These are phyloP conservation scores for Ginglymostoma cirratum DNA, from an alignment of 2,113 vertebrate species.

Conservation along the genomic window DNA sequence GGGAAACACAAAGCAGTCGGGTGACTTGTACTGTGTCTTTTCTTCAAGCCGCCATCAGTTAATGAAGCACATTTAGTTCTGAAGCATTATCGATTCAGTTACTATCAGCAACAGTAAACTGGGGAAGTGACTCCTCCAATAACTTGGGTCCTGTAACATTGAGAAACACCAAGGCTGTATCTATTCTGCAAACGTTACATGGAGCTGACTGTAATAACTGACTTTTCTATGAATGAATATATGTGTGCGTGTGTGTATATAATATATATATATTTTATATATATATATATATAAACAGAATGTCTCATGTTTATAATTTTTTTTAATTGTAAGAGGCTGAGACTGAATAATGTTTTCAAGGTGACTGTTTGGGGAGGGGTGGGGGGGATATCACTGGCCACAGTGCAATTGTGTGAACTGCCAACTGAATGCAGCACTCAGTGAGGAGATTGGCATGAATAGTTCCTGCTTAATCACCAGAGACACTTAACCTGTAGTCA, in stretches of 20 bases:
- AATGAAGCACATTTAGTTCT: slow-evolving; percentile 44
- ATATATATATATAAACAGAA: slow-evolving; percentile 53
- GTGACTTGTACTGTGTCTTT: slow-evolving; percentile 53
- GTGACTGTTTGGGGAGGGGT: slow-evolving; percentile 40
- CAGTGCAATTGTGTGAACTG: slow-evolving; percentile 41
- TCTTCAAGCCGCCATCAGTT: slow-evolving; percentile 51
- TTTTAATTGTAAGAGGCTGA: slow-evolving; percentile 58
- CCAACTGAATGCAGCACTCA: slow-evolving; percentile 9
- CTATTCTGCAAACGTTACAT: slow-evolving; percentile 49
- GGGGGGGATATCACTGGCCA: slow-evolving; percentile 45
- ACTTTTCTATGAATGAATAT: slow-evolving; percentile 49
- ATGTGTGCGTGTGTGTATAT: no score
- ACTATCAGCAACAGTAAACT: slow-evolving; percentile 42
- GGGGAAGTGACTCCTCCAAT: slow-evolving; percentile 43
- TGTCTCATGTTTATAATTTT: slow-evolving; percentile 62
- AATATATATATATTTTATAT: background rate
- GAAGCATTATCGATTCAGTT: slow-evolving; percentile 51
- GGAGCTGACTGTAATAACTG: slow-evolving; percentile 49
- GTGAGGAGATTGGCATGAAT: slow-evolving; percentile 16
- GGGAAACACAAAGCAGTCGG: slow-evolving; percentile 88
- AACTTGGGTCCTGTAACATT: slow-evolving; percentile 28
- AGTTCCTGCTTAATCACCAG: slow-evolving; percentile 41
- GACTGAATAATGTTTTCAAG: slow-evolving; percentile 53
- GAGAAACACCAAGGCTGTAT: slow-evolving; percentile 51
- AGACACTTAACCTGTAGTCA: slow-evolving; percentile 49